Evolutionary conservation across 1,140 invertebrate species (phyloP).

Genomic region (Eurosta solidaginis): DNA sequence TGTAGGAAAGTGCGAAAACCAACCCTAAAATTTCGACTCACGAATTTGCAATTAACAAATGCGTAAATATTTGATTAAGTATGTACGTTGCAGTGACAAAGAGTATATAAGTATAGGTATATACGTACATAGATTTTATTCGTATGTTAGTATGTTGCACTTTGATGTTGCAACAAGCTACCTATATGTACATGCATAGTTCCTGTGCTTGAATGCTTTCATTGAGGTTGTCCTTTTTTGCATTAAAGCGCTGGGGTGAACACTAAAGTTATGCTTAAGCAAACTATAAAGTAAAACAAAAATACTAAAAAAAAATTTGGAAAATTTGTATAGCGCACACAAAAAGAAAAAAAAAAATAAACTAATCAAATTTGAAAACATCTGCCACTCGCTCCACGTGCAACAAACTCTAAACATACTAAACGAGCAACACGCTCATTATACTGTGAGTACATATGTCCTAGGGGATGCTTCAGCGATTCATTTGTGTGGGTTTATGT

Average conservation of each 20-base stretch:
- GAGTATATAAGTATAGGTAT: too few species aligned
- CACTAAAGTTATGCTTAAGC: not conserved
- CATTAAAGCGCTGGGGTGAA: not conserved
- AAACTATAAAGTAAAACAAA: not conserved
- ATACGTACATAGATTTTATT: too few species aligned
- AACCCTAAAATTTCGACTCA: too few species aligned
- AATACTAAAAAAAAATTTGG: not conserved
- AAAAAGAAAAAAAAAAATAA: not conserved
- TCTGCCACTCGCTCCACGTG: not conserved
- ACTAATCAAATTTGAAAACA: constrained; percentile 15
- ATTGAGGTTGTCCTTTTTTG: not conserved
- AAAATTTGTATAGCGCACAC: not conserved
- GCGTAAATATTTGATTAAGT: not conserved
- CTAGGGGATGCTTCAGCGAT: not conserved
- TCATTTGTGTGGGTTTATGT: not conserved
- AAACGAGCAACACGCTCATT: not conserved
- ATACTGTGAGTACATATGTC: not conserved
- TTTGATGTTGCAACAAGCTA: constrained; percentile 8
- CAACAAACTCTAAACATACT: not conserved
- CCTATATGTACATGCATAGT: not conserved
- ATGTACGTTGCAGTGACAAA: too few species aligned
- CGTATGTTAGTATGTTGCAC: not conserved
- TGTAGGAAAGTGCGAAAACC: not conserved
- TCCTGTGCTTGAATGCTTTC: not conserved
- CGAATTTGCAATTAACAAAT: not conserved